These are phyloP conservation scores for Phragmatobia fuliginosa DNA, from an alignment of 2,888 invertebrate species.

Conservation along the genomic window DNA sequence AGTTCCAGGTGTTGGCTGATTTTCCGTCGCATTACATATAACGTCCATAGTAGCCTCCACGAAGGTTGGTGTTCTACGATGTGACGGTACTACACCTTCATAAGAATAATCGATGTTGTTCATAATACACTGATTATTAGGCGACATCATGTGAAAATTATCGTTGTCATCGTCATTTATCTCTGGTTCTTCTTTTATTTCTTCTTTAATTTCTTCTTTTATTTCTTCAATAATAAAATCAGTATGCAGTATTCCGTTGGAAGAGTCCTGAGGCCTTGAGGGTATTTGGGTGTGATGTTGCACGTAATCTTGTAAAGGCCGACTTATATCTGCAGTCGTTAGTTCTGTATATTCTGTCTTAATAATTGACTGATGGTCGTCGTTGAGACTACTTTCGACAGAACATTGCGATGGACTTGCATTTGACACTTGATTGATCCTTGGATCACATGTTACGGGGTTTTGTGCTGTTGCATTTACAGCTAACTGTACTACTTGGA, in stretches of 20 bases:
- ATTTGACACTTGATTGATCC: constrained; percentile 80
- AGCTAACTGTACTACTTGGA: constrained; percentile 86
- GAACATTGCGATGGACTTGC: constrained; percentile 81
- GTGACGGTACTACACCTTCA: constrained; percentile 25
- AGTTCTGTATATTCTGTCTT: constrained; percentile 82
- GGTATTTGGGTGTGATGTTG: constrained; percentile 64
- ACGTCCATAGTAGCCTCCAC: constrained; percentile 27
- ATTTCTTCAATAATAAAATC: constrained; percentile 51
- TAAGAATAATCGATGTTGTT: constrained; percentile 46
- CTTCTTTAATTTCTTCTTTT: constrained; percentile 70
- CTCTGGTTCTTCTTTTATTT: constrained; percentile 65
- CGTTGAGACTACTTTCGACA: constrained; percentile 71
- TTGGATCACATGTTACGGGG: constrained; percentile 79
- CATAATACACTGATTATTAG: constrained; percentile 42
- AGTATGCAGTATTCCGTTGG: constrained; percentile 10
- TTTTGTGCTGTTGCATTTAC: constrained; percentile 82
- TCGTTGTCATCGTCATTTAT: constrained; percentile 54
- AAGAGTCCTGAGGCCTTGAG: constrained; percentile 52
- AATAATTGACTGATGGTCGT: constrained; percentile 69
- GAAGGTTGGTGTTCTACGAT: constrained; percentile 1
- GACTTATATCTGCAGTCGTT: constrained; percentile 76
- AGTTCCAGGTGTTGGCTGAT: constrained; percentile 39
- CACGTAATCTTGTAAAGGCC: constrained; percentile 73
- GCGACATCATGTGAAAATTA: constrained; percentile 36
- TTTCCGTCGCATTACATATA: constrained; percentile 48